Evolutionary conservation across 2,113 vertebrate species (phyloP), one percentile per base, ranked within the genome.

Genomic region (Caranx ignobilis): DNA sequence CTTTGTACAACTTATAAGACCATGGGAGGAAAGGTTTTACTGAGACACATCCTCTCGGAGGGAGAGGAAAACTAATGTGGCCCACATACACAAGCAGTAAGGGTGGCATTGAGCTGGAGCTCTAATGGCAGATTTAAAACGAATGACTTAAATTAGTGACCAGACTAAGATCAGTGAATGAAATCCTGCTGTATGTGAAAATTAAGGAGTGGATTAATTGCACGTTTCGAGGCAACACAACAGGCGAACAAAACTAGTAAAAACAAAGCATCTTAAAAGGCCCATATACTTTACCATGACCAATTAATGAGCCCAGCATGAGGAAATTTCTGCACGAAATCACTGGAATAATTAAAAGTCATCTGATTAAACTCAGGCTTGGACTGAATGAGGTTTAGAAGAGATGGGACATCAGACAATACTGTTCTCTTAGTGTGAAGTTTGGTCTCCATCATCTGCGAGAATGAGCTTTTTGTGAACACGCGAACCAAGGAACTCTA

Each of bases 11-110:
- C 32, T 74, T 34, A 74, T 71, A 60, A 59, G 6, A 62, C 19
- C 77, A 69, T 60, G n/a, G 64, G 45, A 39, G 57, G 47, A 47
- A 21, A 48, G 55, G 50, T 55, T 87, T 74, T 61, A 43, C 71
- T 83, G 18, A 19, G 18, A 55, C 31, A 62, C 69, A 84, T 79
- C 54, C 15, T 50, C 37, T 71, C 21, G 63, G 45, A 66, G 41
- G 47, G 50, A 61, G 59, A 75, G 34, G 41, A 83, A 84, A 56
- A 56, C 57, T 61, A 19, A 62, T 77, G 45, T 47, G 72, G 50
- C 43, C 8, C 50, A n/a, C 62, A 43, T 52, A 54, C 31, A 56
- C 26, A 69, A 45, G n/a, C 34, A 61, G 6, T 19, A 7, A 72
- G 31, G 21, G 12, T 10, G 6, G 18, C 6, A 31, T 37, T 16